These are phyloP conservation scores for Neocrepidodera transversa DNA, from an alignment of 2,888 invertebrate genomes.

Conservation along the genomic window DNA sequence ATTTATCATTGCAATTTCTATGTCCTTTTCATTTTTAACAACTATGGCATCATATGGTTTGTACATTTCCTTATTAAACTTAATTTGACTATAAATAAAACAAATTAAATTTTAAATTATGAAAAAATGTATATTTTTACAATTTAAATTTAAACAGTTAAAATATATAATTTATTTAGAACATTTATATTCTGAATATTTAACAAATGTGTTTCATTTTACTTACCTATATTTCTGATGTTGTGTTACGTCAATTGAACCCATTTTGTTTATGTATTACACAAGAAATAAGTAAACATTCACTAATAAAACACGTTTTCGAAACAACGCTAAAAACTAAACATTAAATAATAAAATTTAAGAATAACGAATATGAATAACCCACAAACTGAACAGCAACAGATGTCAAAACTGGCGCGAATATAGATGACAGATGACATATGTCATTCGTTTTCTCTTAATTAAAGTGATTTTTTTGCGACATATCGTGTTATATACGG, in stretches of 20 bases:
- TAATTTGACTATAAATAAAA: slow-evolving; percentile 12
- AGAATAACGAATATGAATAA: background rate
- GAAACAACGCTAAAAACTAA: no score
- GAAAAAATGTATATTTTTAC: background rate
- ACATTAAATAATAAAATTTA: background rate
- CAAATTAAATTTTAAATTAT: background rate
- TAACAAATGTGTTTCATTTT: background rate
- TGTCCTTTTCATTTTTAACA: slow-evolving; percentile 1
- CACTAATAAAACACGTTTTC: slow-evolving; percentile 8
- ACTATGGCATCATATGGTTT: slow-evolving; percentile 16
- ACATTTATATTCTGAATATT: no score
- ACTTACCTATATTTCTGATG: slow-evolving; percentile 6
- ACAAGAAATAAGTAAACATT: slow-evolving; percentile 7
- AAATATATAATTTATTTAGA: slow-evolving; percentile 1
- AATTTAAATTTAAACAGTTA: no score
- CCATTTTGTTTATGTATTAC: slow-evolving; percentile 7
- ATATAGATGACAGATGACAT: background rate
- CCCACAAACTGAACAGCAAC: background rate
- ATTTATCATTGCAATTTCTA: slow-evolving; percentile 20
- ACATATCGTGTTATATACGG: no score
- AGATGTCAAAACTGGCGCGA: slow-evolving; percentile 1
- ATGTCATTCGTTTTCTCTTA: no score
- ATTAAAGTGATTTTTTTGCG: no score
- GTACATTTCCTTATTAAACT: slow-evolving; percentile 10
- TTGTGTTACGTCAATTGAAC: background rate